These are phyloP conservation scores for Cataglyphis hispanica DNA, from an alignment of 1,140 invertebrate genomes.

Conservation along the genomic window DNA sequence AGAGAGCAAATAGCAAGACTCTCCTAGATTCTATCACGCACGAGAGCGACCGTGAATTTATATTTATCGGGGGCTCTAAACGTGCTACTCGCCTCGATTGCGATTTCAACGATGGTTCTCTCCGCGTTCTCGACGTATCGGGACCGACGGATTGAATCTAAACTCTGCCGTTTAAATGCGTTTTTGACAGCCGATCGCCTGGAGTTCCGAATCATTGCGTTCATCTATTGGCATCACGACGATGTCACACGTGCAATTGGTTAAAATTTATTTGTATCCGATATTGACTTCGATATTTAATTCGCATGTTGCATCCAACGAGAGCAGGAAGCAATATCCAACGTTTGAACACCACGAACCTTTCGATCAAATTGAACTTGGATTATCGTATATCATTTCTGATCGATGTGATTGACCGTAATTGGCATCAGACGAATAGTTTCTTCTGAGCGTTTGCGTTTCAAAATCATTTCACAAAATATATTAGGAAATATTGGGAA, in stretches of 20 bases:
- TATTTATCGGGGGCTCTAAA: conserved; percentile 33
- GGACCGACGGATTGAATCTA: conserved; percentile 5
- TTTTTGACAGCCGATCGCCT: not conserved
- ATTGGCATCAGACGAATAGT: not conserved
- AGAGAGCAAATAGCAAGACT: not conserved
- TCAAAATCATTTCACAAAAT: not conserved
- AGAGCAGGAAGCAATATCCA: conserved; percentile 34
- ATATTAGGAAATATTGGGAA: not conserved
- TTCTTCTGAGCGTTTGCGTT: not conserved
- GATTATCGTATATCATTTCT: conserved; percentile 24
- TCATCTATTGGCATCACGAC: not conserved
- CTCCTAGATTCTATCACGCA: conserved; percentile 56
- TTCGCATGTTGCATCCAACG: not conserved
- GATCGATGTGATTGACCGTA: conserved; percentile 6
- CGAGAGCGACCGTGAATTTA: conserved; percentile 42
- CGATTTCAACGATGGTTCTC: conserved; percentile 17
- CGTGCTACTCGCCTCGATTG: conserved; percentile 9
- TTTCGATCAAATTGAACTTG: conserved; percentile 6
- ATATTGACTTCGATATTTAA: conserved; percentile 32
- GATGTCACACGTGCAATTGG: conserved; percentile 14
- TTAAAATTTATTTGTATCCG: conserved; percentile 29
- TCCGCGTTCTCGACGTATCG: not conserved
- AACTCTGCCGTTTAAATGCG: conserved; percentile 10
- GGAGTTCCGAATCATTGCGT: not conserved
- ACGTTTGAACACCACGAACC: not conserved